Base-by-base conservation (phyloP, 2,113 vertebrate genomes). In the Lagopus muta region DNA sequence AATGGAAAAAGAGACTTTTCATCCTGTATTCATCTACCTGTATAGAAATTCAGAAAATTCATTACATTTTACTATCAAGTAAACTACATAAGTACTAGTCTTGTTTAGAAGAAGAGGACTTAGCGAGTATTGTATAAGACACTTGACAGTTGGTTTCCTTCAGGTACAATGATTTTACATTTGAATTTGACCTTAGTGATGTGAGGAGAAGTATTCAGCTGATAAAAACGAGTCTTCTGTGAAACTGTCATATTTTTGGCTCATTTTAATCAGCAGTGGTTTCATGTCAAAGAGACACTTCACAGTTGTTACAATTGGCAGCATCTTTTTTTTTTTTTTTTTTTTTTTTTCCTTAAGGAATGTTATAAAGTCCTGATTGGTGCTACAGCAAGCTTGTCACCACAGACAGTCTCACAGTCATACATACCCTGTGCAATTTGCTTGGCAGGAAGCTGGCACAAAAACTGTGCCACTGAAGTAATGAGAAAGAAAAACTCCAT, bases 391-490 rank as follows among this genome's bases (percentile, higher is more conserved):
- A 96, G 94, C 92, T 96, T 97, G 93, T 96, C 89, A 91, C 54
- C 71, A 74, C 67, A 90, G 89, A 82, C 86, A 92, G 88, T 58
- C 54, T 94, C 92, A 92, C 74, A 95, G 86, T 94, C 9, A 21
- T 30, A 78, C 81, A 96, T 95, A 40, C 66, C 72, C 66, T 95
- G 89, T 87, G 86, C 82, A 97, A 78, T 97, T 96, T 97, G 52
- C 92, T 88, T 96, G 81, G 93, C 89, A 95, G 96, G 86, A 79
- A 93, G 91, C 74, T 94, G 82, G 92, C 87, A 88, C 19, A 52
- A 90, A 97, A 97, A 95, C 96, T 92, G 79, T 93, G 52, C 55
- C 88, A 88, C 61, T 95, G 95, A 97, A 93, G 84, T 96, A 95
- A 76, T 8, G 20, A 92, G 81, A 73, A 93, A 94, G 88, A 82